Conservation (phyloP, 2,888 invertebrate species). For the Bruchidius siliquastri region DNA sequence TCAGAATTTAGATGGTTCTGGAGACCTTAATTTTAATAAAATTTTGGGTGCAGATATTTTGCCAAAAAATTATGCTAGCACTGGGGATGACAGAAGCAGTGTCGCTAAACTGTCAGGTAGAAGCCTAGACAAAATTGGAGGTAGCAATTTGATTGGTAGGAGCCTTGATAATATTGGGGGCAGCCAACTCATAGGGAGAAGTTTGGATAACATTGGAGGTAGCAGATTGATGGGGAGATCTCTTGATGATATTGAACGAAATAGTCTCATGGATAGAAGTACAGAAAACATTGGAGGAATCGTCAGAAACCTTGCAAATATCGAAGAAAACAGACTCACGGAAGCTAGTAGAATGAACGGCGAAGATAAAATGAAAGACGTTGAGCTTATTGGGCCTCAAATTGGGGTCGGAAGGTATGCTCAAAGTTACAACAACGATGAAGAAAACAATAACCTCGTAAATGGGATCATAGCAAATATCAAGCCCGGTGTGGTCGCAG, state of each 20-base stretch:
- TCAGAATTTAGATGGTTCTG: slow-evolving; percentile 4
- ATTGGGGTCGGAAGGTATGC: background rate
- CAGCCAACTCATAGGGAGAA: background rate
- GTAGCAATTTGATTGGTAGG: slow-evolving; percentile 1
- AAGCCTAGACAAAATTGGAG: slow-evolving; percentile 5
- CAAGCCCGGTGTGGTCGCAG: background rate
- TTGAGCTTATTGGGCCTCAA: background rate
- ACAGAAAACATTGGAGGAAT: slow-evolving; percentile 7
- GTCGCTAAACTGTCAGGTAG: slow-evolving; percentile 1
- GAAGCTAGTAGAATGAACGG: background rate
- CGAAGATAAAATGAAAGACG: background rate
- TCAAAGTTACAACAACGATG: background rate
- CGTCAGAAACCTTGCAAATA: background rate
- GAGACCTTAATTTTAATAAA: background rate
- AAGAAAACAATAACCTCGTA: background rate
- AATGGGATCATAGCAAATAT: background rate
- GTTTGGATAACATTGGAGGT: slow-evolving; percentile 5
- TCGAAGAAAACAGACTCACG: background rate
- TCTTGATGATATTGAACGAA: slow-evolving; percentile 2
- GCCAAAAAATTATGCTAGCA: background rate
- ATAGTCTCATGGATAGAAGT: slow-evolving; percentile 5
- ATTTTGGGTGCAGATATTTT: slow-evolving; percentile 2
- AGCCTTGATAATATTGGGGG: slow-evolving; percentile 5
- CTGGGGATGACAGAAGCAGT: background rate
- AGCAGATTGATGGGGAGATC: slow-evolving; percentile 4